Conservation (phyloP, 1,140 invertebrate genomes). For the Lordiphosa stackelbergi region DNA sequence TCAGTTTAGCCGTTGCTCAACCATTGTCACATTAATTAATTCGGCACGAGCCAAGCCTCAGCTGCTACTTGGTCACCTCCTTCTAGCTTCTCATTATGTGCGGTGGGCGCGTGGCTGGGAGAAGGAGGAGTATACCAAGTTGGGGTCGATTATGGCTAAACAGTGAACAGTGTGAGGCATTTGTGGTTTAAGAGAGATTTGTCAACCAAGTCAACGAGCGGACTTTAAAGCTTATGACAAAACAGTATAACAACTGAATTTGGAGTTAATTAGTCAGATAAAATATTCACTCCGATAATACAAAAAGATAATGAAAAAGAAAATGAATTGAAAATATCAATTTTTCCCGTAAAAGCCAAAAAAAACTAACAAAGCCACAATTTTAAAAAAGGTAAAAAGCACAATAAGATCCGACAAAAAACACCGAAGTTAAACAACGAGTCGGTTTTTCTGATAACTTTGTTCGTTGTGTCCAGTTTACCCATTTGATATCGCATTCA, state of each 20-base stretch:
- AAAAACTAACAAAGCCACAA: no score
- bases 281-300: background rate
- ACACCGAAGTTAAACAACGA: no score
- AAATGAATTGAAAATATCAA: no score
- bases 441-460: no score
- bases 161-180: slow-evolving; percentile 14
- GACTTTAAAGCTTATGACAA: background rate
- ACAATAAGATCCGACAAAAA: no score
- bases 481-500: no score
- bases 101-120: slow-evolving; percentile 37
- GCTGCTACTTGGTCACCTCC: slow-evolving; percentile 16
- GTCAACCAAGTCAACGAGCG: slow-evolving; percentile 4
- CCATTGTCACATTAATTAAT: slow-evolving; percentile 65
- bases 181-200: slow-evolving; percentile 22
- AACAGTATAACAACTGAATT: background rate
- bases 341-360: no score
- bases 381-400: no score
- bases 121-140: slow-evolving; percentile 31
- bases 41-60: slow-evolving; percentile 39
- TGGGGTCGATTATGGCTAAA: slow-evolving; percentile 33
- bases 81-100: slow-evolving; percentile 36
- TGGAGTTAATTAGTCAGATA: background rate
- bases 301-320: no score
- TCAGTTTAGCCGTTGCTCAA: slow-evolving; percentile 41
- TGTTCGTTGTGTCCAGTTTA: no score